Base-by-base conservation (phyloP, 2,797 vertebrate species). In the Acestrorhynchus altus region DNA sequence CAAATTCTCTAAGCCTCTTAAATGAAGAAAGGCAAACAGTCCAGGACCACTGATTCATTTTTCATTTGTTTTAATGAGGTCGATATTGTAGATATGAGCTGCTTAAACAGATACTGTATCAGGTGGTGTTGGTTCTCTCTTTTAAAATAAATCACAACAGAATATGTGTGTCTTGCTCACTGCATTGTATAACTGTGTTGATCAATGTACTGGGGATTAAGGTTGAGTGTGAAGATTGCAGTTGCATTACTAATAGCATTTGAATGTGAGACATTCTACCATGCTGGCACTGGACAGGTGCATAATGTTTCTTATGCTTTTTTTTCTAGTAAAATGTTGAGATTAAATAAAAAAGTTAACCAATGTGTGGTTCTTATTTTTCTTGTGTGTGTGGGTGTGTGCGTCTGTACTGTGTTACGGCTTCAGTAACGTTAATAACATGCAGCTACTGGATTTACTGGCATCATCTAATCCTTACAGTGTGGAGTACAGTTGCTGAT, bases 41-140 rank as follows among this genome's bases (percentile, higher is more conserved):
- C 56, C 5, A 56, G 10, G 18, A 63, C 22, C 8, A 56, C n/a
- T 42, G 4, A 24, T 60, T 54, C 4, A 49, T 49, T 71, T 39
- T 68, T 59, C 20, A 22, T 39, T n/a, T 35, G 2, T 67, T 81
- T 83, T 56, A 72, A 80, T 71, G 57, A 73, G 31, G 46, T 85
- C 71, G 49, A 72, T 80, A 56, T 76, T 83, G 76, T 86, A 80
- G 83, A 85, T 85, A 77, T 79, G 61, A 73, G 74, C 78, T 68
- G 54, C 60, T 64, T 80, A 49, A 67, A 71, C 47, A 70, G 31
- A 35, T 35, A 35, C 31, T 67, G 66, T 79, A 76, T 73, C 67
- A 65, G 65, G 72, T 83, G 74, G 76, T 84, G 70, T 76, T 66
- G 47, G 42, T 69, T 64, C 65, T 70, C 68, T 76, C 22, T 75